phyloP scores from a whole-genome alignment of 1,140 invertebrate species.

The Sipha flava region DNA sequence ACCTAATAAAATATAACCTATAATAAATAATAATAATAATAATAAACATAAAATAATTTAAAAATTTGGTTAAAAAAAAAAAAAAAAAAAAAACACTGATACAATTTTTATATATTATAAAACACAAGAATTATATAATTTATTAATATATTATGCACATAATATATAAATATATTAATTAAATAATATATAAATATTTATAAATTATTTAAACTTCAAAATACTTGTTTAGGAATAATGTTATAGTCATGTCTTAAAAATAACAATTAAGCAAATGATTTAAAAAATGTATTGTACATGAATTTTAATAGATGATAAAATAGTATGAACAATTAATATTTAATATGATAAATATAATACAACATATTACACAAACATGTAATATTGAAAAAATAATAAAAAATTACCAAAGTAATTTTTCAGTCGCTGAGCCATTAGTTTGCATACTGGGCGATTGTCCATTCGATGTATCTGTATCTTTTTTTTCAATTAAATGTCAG shows the following conservation, averaged over 20 bases:
- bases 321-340: conserved; percentile 17
- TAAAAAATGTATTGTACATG: conserved; percentile 23
- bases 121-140: background rate
- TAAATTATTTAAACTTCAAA: conserved; percentile 5
- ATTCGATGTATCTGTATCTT: conserved; percentile 38
- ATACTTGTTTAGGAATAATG: conserved; percentile 25
- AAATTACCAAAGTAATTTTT: conserved; percentile 63
- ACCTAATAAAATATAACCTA: conserved; percentile 4
- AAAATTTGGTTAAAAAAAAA: too few species aligned
- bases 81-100: conserved; percentile 20
- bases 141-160: background rate
- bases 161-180: background rate
- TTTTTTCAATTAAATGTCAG: conserved; percentile 57
- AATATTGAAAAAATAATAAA: conserved; percentile 12
- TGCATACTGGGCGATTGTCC: conserved; percentile 57
- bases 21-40: background rate
- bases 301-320: conserved; percentile 29
- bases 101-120: conserved; percentile 11
- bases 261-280: conserved; percentile 27
- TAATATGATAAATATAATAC: conserved; percentile 14
- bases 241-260: conserved; percentile 3
- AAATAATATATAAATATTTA: background rate
- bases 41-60: conserved; percentile 20
- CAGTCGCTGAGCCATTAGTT: conserved; percentile 64
- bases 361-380: background rate